Conservation (phyloP, 2,888 invertebrate species). For the Drosophila tanythrix region DNA sequence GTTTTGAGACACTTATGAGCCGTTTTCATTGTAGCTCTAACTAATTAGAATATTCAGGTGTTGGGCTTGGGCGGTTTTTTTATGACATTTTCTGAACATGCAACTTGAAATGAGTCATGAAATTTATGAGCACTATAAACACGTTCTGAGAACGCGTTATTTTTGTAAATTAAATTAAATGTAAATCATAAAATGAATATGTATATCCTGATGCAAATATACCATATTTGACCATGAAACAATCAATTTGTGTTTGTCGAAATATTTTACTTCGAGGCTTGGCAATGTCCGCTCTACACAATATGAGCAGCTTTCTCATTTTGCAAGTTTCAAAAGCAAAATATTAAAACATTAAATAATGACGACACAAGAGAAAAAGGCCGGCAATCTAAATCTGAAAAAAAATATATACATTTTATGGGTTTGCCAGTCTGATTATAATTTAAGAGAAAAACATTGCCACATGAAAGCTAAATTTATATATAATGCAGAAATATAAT, state of each 20-base stretch:
- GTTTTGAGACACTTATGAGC: conserved; percentile 15
- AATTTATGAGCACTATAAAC: conserved; percentile 6
- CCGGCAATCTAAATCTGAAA: background rate
- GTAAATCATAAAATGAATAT: conserved; percentile 1
- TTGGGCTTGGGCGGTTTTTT: background rate
- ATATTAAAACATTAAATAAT: background rate
- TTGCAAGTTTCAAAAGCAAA: background rate
- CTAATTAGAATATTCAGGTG: conserved; percentile 59
- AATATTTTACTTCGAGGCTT: background rate
- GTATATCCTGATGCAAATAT: background rate
- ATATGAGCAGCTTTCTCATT: no score
- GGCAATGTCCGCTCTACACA: background rate
- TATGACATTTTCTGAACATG: conserved; percentile 13
- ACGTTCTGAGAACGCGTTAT: conserved; percentile 17
- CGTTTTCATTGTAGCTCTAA: conserved; percentile 18
- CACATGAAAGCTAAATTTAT: no score
- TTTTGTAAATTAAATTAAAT: conserved; percentile 8
- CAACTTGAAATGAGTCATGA: conserved; percentile 35
- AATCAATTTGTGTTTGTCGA: no score
- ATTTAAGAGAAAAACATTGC: background rate
- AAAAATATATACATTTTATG: background rate
- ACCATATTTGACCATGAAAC: no score
- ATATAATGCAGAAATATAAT: background rate
- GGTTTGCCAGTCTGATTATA: background rate
- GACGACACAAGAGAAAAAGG: background rate